Percentiles rank a stretch among this genome's conserved stretches.
These are phyloP conservation scores for Semicossyphus pulcher DNA, from an alignment of 2,113 vertebrate species.

Conservation along the genomic window DNA sequence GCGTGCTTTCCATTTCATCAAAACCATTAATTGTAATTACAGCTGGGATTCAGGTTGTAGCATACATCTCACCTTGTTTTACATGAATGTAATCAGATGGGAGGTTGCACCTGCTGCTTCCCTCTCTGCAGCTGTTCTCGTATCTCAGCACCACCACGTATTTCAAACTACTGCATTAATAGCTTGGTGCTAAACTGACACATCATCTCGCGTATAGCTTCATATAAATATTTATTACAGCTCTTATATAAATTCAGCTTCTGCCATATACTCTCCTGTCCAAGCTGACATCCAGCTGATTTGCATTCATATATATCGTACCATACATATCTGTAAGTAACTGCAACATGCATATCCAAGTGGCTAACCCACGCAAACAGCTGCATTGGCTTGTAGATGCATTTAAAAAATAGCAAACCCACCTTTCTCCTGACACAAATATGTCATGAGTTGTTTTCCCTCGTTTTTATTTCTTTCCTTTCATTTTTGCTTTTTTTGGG, in stretches of 20 bases:
- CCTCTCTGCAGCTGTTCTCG: neutral
- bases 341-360: neutral
- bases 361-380: neutral
- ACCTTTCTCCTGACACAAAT: conserved; percentile 18
- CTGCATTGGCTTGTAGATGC: neutral
- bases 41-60: neutral
- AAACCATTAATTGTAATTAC: neutral
- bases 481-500: conserved; percentile 33
- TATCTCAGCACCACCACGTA: neutral
- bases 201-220: neutral
- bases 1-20: neutral
- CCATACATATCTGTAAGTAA: too few relatives aligned
- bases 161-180: neutral
- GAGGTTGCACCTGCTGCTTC: neutral
- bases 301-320: too few relatives aligned
- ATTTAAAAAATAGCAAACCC: conserved; percentile 9
- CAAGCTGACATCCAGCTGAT: too few relatives aligned
- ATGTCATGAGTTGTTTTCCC: conserved; percentile 35
- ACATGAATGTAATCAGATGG: neutral
- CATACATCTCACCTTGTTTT: neutral
- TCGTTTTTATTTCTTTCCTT: conserved; percentile 12
- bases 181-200: neutral
- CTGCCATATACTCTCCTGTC: neutral
- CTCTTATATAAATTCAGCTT: neutral
- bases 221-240: conserved; percentile 1